A percentile compares a stretch with the other conserved stretches of the same genome.
Evolutionary conservation across 35 echinoderm and acorn worm species (phyloP).

Genomic region (Strongylocentrotus purpuratus): DNA sequence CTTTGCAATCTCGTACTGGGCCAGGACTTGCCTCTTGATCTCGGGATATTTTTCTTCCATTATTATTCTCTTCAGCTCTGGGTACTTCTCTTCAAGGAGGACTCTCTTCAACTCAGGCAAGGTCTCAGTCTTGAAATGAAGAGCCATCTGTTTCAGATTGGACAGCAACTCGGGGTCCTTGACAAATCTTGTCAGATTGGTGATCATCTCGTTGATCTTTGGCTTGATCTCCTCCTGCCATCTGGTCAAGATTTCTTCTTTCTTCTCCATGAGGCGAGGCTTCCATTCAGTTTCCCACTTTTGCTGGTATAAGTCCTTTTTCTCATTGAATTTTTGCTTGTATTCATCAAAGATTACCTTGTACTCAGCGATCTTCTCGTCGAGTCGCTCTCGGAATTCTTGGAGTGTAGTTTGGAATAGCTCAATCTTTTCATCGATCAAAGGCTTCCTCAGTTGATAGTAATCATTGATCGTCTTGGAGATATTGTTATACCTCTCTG

Average conservation of each 20-base stretch:
- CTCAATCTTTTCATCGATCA: slow-evolving; percentile 61
- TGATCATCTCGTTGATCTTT: neutral
- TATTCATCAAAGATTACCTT: slow-evolving; percentile 45
- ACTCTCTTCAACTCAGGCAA: slow-evolving; percentile 13
- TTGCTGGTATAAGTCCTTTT: slow-evolving; percentile 3
- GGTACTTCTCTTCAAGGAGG: slow-evolving; percentile 46
- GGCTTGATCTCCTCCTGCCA: slow-evolving; percentile 30
- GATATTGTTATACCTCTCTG: slow-evolving; percentile 16
- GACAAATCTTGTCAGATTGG: neutral
- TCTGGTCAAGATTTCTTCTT: neutral
- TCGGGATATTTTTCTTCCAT: slow-evolving; percentile 50
- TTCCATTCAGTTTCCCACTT: slow-evolving; percentile 21
- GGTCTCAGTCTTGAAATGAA: neutral
- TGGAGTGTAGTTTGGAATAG: slow-evolving; percentile 10
- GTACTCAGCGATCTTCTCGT: slow-evolving; percentile 9
- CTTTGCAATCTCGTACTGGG: slow-evolving; percentile 47
- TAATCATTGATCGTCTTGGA: slow-evolving; percentile 26
- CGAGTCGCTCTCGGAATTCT: slow-evolving; percentile 26
- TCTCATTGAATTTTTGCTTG: slow-evolving; percentile 29
- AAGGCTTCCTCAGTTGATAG: slow-evolving; percentile 63
- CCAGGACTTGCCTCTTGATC: slow-evolving; percentile 29
- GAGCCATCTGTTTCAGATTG: slow-evolving; percentile 23
- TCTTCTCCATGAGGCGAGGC: neutral
- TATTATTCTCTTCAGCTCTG: slow-evolving; percentile 10
- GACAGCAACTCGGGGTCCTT: slow-evolving; percentile 7